Evolutionary conservation across 1,140 invertebrate species (phyloP), one percentile per base, ranked within the genome.

Genomic region (Trichogramma pretiosum): DNA sequence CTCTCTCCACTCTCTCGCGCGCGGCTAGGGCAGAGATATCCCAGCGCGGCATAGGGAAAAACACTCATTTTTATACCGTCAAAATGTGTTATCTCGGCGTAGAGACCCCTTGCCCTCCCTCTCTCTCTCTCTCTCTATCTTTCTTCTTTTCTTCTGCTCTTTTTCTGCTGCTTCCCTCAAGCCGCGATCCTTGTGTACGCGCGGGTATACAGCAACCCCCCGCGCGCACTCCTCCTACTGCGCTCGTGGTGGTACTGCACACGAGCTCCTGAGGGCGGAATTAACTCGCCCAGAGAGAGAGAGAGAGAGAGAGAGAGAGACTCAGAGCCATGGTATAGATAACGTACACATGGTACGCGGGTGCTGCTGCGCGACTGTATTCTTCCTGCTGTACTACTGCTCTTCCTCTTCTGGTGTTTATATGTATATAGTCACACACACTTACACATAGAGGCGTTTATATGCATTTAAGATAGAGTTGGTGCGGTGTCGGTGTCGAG

Each of bases 41-140:
- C n/a, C n/a, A n/a, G n/a, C n/a, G n/a, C n/a, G n/a, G n/a, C n/a
- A n/a, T n/a, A n/a, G 61, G 58, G 60, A 64, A 65, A 66, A 67
- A 64, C 61, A 67, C 64, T 67, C 64, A 67, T 67, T 67, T 67
- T 67, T 64, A 67, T 67, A 67, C 62, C 64, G 64, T 66, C 64
- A 66, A 66, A 66, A 64, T 63, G 62, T 60, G 62, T 66, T 66
- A 66, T 66, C 64, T 66, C 52, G 51, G n/a, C n/a, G n/a, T n/a
- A n/a, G n/a, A n/a, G n/a, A n/a, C n/a, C n/a, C n/a, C 53, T 55
- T 50, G 57, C 53, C 56, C 56, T 53, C 49, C 45, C 19, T 36
- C 34, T 23, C 33, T 23, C 43, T 24, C 23, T 21, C 40, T 38
- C 44, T 52, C 54, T 49, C 44, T 43, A 48, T 56, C 54, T 55